A percentile compares a stretch with the other conserved stretches of the same genome.
Conservation (phyloP, 2,113 vertebrate species). For the Balaeniceps rex region DNA sequence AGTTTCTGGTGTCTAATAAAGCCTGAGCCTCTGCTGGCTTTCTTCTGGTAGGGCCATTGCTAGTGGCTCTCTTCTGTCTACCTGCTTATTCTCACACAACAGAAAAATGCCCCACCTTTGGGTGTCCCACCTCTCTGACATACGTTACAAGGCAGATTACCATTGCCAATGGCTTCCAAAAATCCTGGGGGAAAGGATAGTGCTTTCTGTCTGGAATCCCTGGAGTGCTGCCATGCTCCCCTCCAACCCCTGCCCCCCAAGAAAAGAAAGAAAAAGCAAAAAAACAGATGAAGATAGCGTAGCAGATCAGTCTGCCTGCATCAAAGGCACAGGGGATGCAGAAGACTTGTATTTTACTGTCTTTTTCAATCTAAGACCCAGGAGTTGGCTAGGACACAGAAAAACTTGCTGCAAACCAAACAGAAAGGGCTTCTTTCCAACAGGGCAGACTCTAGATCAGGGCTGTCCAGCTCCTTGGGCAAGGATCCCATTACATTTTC, state of each 20-base stretch:
- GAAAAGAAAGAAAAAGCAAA: neutral
- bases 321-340: neutral
- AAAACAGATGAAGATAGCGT: neutral
- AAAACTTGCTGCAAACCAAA: neutral
- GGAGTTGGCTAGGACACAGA: neutral
- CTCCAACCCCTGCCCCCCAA: rapidly evolving
- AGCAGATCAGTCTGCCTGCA: neutral
- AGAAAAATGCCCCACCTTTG: neutral
- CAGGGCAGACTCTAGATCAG: neutral
- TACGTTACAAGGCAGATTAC: neutral
- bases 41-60: neutral
- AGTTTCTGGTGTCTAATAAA: neutral
- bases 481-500: neutral
- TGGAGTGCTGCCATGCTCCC: neutral
- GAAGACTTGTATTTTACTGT: neutral
- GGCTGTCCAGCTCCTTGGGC: neutral
- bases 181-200: neutral
- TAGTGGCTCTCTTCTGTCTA: neutral
- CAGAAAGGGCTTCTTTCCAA: neutral
- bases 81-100: neutral
- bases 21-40: neutral
- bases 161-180: neutral
- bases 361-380: neutral
- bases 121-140: neutral
- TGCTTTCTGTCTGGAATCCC: neutral